Percentiles rank a stretch among this genome's conserved stretches.
phyloP scores from a whole-genome alignment of 2,797 vertebrate genomes.

The Falco cherrug region DNA sequence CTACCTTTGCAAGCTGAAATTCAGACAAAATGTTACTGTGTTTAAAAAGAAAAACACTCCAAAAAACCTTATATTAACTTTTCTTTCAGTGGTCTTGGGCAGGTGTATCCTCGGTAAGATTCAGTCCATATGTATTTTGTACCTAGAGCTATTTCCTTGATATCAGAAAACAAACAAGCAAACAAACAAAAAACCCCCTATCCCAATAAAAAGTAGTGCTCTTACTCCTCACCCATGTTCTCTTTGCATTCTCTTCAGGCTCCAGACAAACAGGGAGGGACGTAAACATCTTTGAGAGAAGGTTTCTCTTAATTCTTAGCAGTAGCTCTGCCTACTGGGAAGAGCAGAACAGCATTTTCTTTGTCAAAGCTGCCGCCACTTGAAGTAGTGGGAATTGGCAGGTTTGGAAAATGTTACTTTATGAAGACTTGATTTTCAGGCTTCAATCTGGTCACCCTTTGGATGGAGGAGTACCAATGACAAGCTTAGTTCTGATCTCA shows the following conservation, averaged over 20 bases:
- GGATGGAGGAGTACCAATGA: neutral
- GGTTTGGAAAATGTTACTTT: neutral
- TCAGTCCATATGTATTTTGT: neutral
- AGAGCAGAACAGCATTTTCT: neutral
- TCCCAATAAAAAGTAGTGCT: neutral
- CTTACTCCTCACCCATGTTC: accelerated
- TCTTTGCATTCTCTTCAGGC: neutral
- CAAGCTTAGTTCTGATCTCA: neutral
- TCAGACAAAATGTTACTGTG: neutral
- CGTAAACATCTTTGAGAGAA: neutral
- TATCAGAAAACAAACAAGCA: neutral
- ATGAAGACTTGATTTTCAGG: slow-evolving; percentile 2
- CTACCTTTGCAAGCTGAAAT: slow-evolving; percentile 39
- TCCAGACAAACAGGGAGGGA: neutral
- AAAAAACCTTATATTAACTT: neutral
- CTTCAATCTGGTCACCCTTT: neutral
- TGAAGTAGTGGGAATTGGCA: neutral
- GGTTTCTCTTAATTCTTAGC: neutral
- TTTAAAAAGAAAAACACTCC: neutral
- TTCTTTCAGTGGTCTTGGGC: neutral
- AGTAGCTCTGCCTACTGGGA: neutral
- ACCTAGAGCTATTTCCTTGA: neutral
- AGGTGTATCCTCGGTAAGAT: neutral
- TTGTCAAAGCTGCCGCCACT: slow-evolving; percentile 16
- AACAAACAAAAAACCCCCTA: accelerated